Evolutionary conservation across 2,113 vertebrate species (phyloP).

Genomic region (Gavia stellata): DNA sequence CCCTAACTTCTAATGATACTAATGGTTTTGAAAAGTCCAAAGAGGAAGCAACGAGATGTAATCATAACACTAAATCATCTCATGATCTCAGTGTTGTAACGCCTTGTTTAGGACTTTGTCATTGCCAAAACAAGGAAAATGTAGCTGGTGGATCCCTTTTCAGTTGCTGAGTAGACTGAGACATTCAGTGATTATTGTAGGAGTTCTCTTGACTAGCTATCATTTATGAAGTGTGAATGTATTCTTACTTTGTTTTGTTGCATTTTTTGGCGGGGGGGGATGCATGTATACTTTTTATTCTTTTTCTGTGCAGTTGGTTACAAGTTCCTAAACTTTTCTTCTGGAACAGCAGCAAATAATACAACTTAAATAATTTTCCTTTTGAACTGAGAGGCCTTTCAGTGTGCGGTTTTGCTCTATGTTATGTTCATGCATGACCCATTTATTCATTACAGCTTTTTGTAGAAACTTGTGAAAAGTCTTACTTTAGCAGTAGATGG

Average conservation of each 20-base stretch:
- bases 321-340: neutral
- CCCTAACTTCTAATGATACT: neutral
- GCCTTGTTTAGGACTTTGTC: neutral
- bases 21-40: neutral
- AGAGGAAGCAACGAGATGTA: neutral
- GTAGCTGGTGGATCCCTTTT: neutral
- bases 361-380: neutral
- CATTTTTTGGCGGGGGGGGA: rapidly evolving
- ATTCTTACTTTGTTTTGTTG: neutral
- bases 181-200: neutral
- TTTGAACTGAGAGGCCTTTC: neutral
- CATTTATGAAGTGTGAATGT: neutral
- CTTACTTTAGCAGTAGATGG: neutral
- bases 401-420: neutral
- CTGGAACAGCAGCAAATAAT: neutral
- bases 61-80: neutral
- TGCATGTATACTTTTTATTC: neutral
- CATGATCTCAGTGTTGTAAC: neutral
- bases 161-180: neutral
- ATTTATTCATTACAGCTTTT: neutral
- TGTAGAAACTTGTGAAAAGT: neutral
- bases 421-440: neutral
- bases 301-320: neutral
- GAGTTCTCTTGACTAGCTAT: neutral
- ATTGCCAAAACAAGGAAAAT: neutral